These are phyloP conservation scores for Pogonognathellus flavescens DNA, from an alignment of 1,140 invertebrate genomes.

Conservation along the genomic window DNA sequence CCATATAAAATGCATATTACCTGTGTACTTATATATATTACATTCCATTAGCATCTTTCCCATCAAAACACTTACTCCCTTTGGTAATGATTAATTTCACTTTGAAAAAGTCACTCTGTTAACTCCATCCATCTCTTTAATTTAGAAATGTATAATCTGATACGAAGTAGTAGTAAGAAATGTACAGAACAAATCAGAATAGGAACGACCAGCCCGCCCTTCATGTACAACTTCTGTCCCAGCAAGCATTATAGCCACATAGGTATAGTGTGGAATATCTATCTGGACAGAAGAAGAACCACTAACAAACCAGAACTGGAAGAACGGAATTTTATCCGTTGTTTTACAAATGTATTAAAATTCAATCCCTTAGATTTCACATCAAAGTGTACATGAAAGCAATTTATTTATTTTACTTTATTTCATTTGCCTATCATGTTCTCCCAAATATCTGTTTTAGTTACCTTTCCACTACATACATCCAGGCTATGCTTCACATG, in stretches of 20 bases:
- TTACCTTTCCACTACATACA: not conserved
- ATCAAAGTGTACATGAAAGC: not conserved
- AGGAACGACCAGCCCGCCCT: constrained; percentile 27
- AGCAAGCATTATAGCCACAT: no score
- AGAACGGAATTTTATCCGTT: not conserved
- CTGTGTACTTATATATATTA: constrained; percentile 5
- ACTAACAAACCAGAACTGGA: constrained; percentile 9
- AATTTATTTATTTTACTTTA: not conserved
- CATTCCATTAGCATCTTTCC: constrained; percentile 48
- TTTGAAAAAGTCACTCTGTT: constrained; percentile 37
- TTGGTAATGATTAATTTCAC: constrained; percentile 47
- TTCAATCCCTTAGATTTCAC: not conserved
- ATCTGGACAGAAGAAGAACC: not conserved
- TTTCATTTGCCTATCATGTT: constrained; percentile 6
- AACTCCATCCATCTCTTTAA: constrained; percentile 50
- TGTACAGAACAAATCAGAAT: constrained; percentile 34
- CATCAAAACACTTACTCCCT: constrained; percentile 45
- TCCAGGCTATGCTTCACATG: not conserved
- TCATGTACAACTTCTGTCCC: constrained; percentile 7
- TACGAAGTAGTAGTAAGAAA: constrained; percentile 19
- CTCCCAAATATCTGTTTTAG: not conserved
- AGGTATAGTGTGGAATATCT: not conserved
- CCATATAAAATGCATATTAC: not conserved
- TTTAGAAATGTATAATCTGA: constrained; percentile 48
- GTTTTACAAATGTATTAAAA: constrained; percentile 14